Evolutionary conservation across 2,888 invertebrate species (phyloP).

Genomic region (Acholoe squamosa): DNA sequence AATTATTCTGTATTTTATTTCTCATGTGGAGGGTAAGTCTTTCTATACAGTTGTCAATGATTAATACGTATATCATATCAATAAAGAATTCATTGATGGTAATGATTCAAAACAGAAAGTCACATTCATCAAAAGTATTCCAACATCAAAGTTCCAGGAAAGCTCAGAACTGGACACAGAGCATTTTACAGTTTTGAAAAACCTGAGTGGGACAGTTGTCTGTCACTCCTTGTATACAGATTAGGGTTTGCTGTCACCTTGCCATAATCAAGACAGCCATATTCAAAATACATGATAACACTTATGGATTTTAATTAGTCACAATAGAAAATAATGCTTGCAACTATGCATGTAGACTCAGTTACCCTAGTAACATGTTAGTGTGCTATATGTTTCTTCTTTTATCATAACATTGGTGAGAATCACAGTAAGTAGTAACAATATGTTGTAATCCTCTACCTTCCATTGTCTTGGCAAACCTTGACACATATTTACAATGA

Average conservation of each 20-base stretch:
- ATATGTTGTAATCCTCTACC: background rate
- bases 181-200: no score
- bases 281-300: background rate
- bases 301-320: background rate
- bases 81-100: background rate
- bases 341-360: background rate
- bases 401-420: background rate
- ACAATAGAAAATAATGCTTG: background rate
- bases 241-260: no score
- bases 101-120: background rate
- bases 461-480: background rate
- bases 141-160: background rate
- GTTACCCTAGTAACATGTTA: slow-evolving; percentile 18
- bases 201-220: no score
- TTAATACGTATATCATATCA: background rate
- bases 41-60: slow-evolving; percentile 13
- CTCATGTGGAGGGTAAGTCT: slow-evolving; percentile 30
- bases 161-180: no score
- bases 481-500: background rate
- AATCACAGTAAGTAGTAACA: slow-evolving; percentile 2
- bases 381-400: background rate
- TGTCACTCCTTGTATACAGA: no score
- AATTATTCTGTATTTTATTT: slow-evolving; percentile 32
- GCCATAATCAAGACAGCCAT: background rate
- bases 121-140: background rate